phyloP scores from a whole-genome alignment of 2,113 vertebrate species.

The Eleginops maclovinus region DNA sequence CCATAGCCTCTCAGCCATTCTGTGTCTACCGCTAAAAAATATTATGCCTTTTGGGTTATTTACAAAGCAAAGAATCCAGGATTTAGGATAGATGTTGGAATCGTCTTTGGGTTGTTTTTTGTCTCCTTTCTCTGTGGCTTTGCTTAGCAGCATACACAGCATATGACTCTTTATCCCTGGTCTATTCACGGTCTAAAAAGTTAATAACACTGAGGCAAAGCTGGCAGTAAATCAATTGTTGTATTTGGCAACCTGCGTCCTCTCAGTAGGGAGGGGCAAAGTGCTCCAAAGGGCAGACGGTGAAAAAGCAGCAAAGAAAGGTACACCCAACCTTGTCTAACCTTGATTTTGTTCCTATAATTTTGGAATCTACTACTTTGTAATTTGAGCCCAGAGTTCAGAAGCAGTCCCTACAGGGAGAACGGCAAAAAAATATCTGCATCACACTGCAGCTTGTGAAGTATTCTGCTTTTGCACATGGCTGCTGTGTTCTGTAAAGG shows the following conservation, averaged over 20 bases:
- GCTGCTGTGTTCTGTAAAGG: constrained; percentile 34
- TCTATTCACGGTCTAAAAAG: constrained; percentile 41
- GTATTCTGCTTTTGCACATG: constrained; percentile 38
- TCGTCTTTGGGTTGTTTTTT: constrained; percentile 21
- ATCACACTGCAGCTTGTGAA: constrained; percentile 50
- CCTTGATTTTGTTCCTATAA: constrained; percentile 53
- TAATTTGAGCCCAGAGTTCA: constrained; percentile 50
- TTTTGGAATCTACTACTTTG: constrained; percentile 53
- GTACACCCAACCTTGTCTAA: constrained; percentile 62
- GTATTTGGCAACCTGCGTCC: constrained; percentile 34
- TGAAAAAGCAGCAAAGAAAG: constrained; percentile 12
- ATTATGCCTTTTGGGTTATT: constrained; percentile 25
- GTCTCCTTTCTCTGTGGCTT: constrained; percentile 21
- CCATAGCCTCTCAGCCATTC: constrained; percentile 32
- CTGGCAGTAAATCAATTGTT: constrained; percentile 42
- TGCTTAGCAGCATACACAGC: constrained; percentile 60
- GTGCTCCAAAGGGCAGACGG: constrained; percentile 32
- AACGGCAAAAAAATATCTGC: constrained; percentile 60
- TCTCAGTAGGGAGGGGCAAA: constrained; percentile 24
- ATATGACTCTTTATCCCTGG: constrained; percentile 2
- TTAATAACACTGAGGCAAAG: constrained; percentile 40
- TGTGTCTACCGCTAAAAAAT: constrained; percentile 16
- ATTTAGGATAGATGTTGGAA: constrained; percentile 3
- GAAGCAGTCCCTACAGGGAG: constrained; percentile 54
- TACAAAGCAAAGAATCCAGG: not conserved